Evolutionary conservation across 1,140 invertebrate genomes (phyloP).

Genomic region (Copidosoma floridanum): DNA sequence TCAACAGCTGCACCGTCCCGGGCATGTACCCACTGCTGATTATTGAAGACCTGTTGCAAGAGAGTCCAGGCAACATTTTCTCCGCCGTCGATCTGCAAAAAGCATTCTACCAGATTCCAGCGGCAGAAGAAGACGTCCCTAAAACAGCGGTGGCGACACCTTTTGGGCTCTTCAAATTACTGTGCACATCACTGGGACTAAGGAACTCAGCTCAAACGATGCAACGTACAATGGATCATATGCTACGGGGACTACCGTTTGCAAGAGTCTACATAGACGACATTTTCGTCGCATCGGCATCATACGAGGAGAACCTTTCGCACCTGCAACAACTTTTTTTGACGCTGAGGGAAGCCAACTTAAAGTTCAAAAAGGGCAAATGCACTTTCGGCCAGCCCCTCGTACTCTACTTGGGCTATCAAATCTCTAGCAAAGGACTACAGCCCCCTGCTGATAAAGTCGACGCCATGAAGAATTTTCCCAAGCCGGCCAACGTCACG

Average conservation of each 20-base stretch:
- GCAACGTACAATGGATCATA: slow-evolving; percentile 53
- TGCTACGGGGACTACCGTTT: slow-evolving; percentile 32
- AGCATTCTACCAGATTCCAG: not conserved
- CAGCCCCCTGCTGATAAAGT: too few species aligned
- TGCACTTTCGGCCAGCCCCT: slow-evolving; percentile 32
- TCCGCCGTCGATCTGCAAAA: not conserved
- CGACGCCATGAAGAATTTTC: too few species aligned
- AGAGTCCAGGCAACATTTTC: not conserved
- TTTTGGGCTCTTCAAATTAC: slow-evolving; percentile 50
- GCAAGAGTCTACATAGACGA: slow-evolving; percentile 52
- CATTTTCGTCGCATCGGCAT: slow-evolving; percentile 39
- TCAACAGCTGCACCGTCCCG: not conserved
- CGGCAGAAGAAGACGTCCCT: slow-evolving; percentile 31
- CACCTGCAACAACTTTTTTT: slow-evolving; percentile 32
- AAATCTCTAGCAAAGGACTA: too few species aligned
- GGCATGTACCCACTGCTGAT: not conserved
- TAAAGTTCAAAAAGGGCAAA: slow-evolving; percentile 31
- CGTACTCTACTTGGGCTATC: too few species aligned
- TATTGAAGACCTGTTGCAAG: not conserved
- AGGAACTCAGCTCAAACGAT: slow-evolving; percentile 42
- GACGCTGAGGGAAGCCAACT: slow-evolving; percentile 12
- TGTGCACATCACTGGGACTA: slow-evolving; percentile 45
- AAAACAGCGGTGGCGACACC: slow-evolving; percentile 46
- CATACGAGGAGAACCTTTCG: slow-evolving; percentile 29
- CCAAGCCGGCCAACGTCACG: too few species aligned